These are phyloP conservation scores for Apostichopus japonicus DNA, from an alignment of 35 echinoderm and acorn worm species.

Conservation along the genomic window DNA sequence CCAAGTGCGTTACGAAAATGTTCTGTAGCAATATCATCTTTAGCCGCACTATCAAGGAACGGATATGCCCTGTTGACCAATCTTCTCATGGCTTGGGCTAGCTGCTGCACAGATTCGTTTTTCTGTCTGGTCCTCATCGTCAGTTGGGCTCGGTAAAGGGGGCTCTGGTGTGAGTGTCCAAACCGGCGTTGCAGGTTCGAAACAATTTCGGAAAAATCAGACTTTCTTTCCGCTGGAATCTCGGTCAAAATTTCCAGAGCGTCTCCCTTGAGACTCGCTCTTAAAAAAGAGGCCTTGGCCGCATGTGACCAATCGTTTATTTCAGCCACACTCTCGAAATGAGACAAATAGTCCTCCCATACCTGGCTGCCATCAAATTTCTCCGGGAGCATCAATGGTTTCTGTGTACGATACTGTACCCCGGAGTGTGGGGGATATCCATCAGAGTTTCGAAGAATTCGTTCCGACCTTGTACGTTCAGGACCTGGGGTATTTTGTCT, in stretches of 20 bases:
- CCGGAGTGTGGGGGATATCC: no score
- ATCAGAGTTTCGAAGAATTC: no score
- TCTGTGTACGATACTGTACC: background rate
- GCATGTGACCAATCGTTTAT: background rate
- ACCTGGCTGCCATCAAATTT: background rate
- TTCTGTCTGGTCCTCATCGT: background rate
- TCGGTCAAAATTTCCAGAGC: background rate
- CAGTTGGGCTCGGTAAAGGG: background rate
- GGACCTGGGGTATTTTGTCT: no score
- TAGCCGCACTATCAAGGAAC: no score
- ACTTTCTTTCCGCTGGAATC: background rate
- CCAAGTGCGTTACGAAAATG: no score
- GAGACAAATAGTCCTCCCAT: background rate
- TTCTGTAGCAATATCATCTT: no score
- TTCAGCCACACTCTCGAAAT: background rate
- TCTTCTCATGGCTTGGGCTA: slow-evolving; percentile 21
- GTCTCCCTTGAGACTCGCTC: background rate
- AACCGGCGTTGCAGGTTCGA: background rate
- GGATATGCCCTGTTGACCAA: no score
- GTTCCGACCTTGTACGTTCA: no score
- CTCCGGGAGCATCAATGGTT: background rate
- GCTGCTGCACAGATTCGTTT: background rate
- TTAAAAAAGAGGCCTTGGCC: background rate
- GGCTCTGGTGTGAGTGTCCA: background rate
- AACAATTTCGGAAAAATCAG: background rate